A percentile compares a stretch with the other conserved stretches of the same genome.
These are phyloP conservation scores for Agonopterix arenella DNA, from an alignment of 2,888 invertebrate species.

Conservation along the genomic window DNA sequence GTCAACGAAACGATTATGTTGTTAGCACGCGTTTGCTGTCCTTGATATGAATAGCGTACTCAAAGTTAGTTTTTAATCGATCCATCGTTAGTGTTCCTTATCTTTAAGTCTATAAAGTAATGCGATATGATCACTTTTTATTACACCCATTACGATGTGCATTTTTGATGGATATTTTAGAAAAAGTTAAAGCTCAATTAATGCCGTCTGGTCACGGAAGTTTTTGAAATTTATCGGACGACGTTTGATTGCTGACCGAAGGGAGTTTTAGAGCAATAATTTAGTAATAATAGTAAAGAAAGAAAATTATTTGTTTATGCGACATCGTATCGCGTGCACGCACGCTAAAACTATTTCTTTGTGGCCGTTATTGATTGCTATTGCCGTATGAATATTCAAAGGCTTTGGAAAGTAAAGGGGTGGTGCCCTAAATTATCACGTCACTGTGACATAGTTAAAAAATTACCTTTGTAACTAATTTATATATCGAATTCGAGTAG, in stretches of 20 bases:
- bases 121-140: slow-evolving; percentile 33
- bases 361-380: slow-evolving; percentile 73
- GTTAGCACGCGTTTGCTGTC: no score
- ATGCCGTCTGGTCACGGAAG: slow-evolving; percentile 68
- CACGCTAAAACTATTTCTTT: slow-evolving; percentile 74
- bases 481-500: slow-evolving; percentile 50
- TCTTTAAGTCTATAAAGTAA: slow-evolving; percentile 11
- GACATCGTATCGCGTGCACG: slow-evolving; percentile 71
- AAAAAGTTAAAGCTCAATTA: slow-evolving; percentile 52
- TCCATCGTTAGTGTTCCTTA: slow-evolving; percentile 8
- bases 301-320: slow-evolving; percentile 73
- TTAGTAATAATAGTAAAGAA: slow-evolving; percentile 62
- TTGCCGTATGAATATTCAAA: slow-evolving; percentile 75
- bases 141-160: slow-evolving; percentile 64
- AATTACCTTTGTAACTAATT: slow-evolving; percentile 48
- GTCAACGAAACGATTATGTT: no score
- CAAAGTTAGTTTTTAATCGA: not conserved
- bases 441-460: slow-evolving; percentile 71
- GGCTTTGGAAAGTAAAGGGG: slow-evolving; percentile 67
- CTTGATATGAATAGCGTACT: not conserved
- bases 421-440: slow-evolving; percentile 72
- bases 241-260: slow-evolving; percentile 44
- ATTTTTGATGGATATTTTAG: slow-evolving; percentile 59
- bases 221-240: slow-evolving; percentile 53
- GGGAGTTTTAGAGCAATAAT: slow-evolving; percentile 40